Conservation (phyloP, 2,113 vertebrate species). For the Platichthys flesus region DNA sequence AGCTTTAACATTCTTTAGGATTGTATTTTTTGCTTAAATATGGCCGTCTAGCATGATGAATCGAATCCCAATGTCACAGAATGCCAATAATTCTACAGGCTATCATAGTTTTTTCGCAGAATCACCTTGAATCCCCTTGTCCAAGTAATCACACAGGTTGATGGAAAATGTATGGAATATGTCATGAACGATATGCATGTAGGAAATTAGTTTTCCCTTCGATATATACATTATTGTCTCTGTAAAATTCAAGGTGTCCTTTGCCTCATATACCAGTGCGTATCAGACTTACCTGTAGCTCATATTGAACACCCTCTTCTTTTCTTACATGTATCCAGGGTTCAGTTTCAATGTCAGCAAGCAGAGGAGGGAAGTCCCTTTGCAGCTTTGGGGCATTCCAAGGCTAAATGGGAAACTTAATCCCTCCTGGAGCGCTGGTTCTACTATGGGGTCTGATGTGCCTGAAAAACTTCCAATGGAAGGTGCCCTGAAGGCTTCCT, state of each 20-base stretch:
- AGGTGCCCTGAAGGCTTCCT: neutral
- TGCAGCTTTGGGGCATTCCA: neutral
- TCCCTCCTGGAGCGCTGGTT: neutral
- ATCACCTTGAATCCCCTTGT: conserved; percentile 52
- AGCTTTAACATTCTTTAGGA: neutral
- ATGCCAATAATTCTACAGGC: conserved; percentile 22
- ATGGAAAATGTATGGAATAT: conserved; percentile 35
- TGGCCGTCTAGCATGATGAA: neutral
- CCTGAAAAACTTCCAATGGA: neutral
- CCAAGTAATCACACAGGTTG: conserved; percentile 45
- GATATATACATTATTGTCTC: conserved; percentile 15
- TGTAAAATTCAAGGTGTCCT: conserved; percentile 49
- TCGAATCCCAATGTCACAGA: conserved; percentile 4
- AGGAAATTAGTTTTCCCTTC: conserved; percentile 43
- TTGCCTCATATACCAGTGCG: conserved; percentile 20
- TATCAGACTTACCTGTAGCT: conserved; percentile 28
- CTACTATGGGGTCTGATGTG: neutral
- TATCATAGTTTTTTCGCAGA: conserved; percentile 26
- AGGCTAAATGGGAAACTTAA: neutral
- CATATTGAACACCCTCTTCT: conserved; percentile 4
- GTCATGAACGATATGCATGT: conserved; percentile 49
- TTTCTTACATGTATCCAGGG: neutral
- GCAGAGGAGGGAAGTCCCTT: too few species aligned
- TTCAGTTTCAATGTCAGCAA: neutral
- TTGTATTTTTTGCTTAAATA: neutral